These are phyloP conservation scores for Brachymystax lenok DNA, from an alignment of 2,797 vertebrate genomes.

Conservation along the genomic window DNA sequence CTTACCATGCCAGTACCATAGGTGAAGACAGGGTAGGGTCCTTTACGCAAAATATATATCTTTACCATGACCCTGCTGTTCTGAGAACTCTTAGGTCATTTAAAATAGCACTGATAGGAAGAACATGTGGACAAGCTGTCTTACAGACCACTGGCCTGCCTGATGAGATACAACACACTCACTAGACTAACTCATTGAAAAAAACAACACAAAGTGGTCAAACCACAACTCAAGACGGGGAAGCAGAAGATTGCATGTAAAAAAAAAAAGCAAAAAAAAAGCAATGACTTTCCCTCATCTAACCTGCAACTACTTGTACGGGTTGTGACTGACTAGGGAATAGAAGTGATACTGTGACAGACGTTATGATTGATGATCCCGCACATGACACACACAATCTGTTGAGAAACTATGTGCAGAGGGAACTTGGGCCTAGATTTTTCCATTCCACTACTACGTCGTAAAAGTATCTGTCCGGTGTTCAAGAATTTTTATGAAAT, in stretches of 20 bases:
- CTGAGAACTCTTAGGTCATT: constrained; percentile 63
- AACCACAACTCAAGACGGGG: background rate
- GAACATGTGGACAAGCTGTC: constrained; percentile 59
- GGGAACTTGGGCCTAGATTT: constrained; percentile 41
- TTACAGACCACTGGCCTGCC: background rate
- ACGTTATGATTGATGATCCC: constrained; percentile 64
- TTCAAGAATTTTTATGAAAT: too few species aligned
- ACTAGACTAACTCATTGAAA: background rate
- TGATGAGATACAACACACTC: background rate
- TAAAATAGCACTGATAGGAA: constrained; percentile 72
- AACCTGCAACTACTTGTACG: constrained; percentile 12
- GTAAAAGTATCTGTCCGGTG: background rate
- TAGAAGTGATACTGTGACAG: constrained; percentile 43
- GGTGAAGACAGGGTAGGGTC: background rate
- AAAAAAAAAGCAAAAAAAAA: background rate
- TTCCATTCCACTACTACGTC: constrained; percentile 17
- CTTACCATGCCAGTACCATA: too few species aligned
- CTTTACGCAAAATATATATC: constrained; percentile 35
- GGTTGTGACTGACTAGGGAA: constrained; percentile 29
- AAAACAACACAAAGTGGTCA: background rate
- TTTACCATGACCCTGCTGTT: constrained; percentile 64
- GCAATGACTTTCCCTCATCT: background rate
- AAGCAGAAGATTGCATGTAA: background rate
- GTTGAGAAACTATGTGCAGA: constrained; percentile 54
- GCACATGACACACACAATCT: constrained; percentile 60